phyloP scores from a whole-genome alignment of 2,113 vertebrate species.

The Phaethon lepturus region DNA sequence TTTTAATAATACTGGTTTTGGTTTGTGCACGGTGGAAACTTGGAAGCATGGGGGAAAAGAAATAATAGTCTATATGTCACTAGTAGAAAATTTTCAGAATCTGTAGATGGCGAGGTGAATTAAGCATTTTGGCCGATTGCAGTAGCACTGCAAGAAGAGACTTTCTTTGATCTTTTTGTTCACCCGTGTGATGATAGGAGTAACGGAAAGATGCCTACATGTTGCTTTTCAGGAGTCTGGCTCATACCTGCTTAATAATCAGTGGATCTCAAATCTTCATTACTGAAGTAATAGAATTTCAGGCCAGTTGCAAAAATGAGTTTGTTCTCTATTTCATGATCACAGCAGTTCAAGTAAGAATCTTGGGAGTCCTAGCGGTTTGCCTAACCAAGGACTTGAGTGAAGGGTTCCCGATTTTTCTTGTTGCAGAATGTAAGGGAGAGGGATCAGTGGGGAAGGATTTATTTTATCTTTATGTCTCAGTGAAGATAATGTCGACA shows the following conservation, averaged over 20 bases:
- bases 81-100: neutral
- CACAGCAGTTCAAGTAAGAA: neutral
- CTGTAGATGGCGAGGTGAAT: neutral
- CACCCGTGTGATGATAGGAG: fast-evolving
- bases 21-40: neutral
- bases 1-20: too few species aligned
- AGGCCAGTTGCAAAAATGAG: neutral
- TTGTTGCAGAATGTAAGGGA: neutral
- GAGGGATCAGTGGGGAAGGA: neutral
- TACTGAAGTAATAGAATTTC: neutral
- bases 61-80: neutral
- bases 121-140: neutral
- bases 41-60: neutral
- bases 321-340: neutral
- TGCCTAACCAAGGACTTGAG: neutral
- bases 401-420: neutral
- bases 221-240: neutral
- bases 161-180: neutral
- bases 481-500: neutral
- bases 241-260: neutral
- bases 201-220: fast-evolving
- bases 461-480: neutral
- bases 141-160: neutral
- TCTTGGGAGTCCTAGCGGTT: neutral
- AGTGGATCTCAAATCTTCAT: neutral